Base-by-base conservation (phyloP, 2,797 vertebrate species). In the Urocyon cinereoargenteus region DNA sequence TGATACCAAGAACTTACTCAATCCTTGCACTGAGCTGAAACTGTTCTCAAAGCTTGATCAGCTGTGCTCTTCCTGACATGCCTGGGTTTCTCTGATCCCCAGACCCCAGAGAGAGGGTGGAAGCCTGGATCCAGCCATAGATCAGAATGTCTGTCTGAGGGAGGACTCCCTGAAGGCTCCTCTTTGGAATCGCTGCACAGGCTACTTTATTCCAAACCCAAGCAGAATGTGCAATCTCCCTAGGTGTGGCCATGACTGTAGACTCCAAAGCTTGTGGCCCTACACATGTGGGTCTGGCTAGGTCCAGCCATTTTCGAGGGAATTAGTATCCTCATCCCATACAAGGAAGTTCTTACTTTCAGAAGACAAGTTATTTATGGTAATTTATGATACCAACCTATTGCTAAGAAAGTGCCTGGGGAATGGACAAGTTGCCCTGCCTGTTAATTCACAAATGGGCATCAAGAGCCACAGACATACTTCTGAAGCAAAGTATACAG, bases 1-100 rank as follows among this genome's bases (percentile, higher is more conserved):
- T 10, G 81, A 90, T 88, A 93, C 31, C 73, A 82, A 78, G 28
- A 75, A 28, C 19, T 36, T 73, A 24, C 51, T 81, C 21, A 13
- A 4, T 59, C 31, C 88, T 93, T 59, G 26, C 8, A 10, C 62
- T 45, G 70, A 78, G 31, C 53, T 28, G 61, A 57, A 70, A 75
- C 4, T 59, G 8, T 34, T 68, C 82, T 86, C 82, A 21, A 31
- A 57, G 51, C 66, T 34, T 40, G 13, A 79, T 7, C 26, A 5
- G 59, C 66, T 14, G 34, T 73, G 62, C 64, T 68, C 36, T 55
- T 70, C 64, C 64, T 49, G 75, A 40, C 22, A 51, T 0, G n/a
- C 88, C 59, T 64, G n/a, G 81, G n/a, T 83, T 93, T 90, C 77
- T 85, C 72, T 68, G 84, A 90, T 49, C 19, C 40, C 16, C 15